Evolutionary conservation across 2,797 vertebrate genomes (phyloP).

Genomic region (Chelidonichthys spinosus): DNA sequence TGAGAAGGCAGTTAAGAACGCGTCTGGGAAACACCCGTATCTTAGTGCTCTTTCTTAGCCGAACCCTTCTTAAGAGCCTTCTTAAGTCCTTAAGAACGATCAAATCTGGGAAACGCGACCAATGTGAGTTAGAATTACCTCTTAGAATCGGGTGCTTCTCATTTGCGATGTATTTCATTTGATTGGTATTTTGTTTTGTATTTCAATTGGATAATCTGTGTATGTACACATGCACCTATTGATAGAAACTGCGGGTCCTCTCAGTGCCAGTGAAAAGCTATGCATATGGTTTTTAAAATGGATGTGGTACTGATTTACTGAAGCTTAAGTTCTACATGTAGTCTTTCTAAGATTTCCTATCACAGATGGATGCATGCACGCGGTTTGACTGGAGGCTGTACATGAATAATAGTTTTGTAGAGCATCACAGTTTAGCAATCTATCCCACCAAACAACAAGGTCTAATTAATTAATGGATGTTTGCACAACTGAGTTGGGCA

Average conservation of each 20-base stretch:
- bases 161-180: slow-evolving; percentile 3
- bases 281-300: slow-evolving; percentile 7
- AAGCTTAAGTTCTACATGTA: slow-evolving; percentile 7
- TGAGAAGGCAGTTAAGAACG: too few species aligned
- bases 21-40: too few species aligned
- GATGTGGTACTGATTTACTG: slow-evolving; percentile 22
- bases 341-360: slow-evolving; percentile 2
- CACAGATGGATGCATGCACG: slow-evolving; percentile 1
- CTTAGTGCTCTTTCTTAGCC: too few species aligned
- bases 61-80: too few species aligned
- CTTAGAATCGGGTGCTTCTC: neutral
- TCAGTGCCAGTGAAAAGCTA: slow-evolving; percentile 14
- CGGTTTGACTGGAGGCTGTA: slow-evolving; percentile 23
- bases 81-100: too few species aligned
- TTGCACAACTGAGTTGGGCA: slow-evolving; percentile 51
- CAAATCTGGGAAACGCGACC: too few species aligned
- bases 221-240: neutral
- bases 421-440: slow-evolving; percentile 53
- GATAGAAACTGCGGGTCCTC: slow-evolving; percentile 1
- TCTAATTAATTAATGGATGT: slow-evolving; percentile 66
- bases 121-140: neutral
- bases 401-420: slow-evolving; percentile 39
- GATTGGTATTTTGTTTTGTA: neutral
- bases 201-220: neutral
- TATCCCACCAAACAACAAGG: slow-evolving; percentile 50